Evolutionary conservation across 2,113 vertebrate species (phyloP).

Genomic region (Sturnira hondurensis): DNA sequence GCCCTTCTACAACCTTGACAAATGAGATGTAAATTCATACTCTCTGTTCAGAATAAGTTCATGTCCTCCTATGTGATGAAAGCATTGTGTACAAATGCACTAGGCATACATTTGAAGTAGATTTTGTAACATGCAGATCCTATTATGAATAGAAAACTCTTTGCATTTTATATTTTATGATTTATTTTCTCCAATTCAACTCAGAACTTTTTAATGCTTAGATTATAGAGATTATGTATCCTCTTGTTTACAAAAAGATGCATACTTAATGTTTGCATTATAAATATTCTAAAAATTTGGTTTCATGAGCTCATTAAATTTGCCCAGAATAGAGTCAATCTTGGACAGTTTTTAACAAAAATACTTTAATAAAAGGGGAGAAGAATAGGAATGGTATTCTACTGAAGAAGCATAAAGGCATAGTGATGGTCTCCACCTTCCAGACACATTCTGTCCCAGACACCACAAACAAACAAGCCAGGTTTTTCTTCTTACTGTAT

Average conservation of each 20-base stretch:
- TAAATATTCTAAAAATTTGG: background rate
- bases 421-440: background rate
- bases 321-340: background rate
- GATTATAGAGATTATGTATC: background rate
- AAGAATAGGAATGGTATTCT: background rate
- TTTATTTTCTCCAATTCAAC: background rate
- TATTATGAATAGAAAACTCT: background rate
- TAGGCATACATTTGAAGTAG: background rate
- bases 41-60: background rate
- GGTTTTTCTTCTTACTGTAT: background rate
- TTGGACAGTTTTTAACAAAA: background rate
- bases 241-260: background rate
- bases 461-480: background rate
- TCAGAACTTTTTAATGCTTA: background rate
- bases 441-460: background rate
- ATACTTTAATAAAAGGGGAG: background rate
- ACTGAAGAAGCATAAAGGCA: background rate
- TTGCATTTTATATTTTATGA: background rate
- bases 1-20: background rate
- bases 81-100: background rate
- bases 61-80: background rate
- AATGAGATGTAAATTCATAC: background rate
- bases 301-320: background rate
- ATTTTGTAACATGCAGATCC: background rate
- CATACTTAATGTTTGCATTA: background rate